Percentiles rank a stretch among this genome's conserved stretches.
phyloP scores from a whole-genome alignment of 1,140 invertebrate species.

The Aphis craccivora region DNA sequence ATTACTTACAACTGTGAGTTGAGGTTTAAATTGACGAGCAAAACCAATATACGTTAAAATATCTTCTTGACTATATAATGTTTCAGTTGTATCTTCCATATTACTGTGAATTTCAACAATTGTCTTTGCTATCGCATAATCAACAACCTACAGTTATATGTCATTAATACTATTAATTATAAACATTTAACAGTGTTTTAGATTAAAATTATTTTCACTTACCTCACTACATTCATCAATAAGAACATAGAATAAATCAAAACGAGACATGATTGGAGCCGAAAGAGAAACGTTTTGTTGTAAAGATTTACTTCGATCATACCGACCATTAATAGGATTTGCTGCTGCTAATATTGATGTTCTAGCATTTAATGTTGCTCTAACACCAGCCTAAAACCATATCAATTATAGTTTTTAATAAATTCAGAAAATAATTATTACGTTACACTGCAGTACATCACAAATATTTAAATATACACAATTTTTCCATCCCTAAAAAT shows the following conservation, averaged over 20 bases:
- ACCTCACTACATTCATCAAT: constrained; percentile 96
- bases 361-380: constrained; percentile 95
- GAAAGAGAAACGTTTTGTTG: constrained; percentile 93
- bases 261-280: constrained; percentile 98
- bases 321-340: constrained; percentile 96
- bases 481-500: no score
- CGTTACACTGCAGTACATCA: no score
- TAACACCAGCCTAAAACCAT: constrained; percentile 82
- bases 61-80: constrained; percentile 84
- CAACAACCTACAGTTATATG: constrained; percentile 59
- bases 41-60: constrained; percentile 95
- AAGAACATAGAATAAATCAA: constrained; percentile 98
- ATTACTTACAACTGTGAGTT: constrained; percentile 73
- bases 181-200: background rate
- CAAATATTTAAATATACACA: no score
- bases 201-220: constrained; percentile 58
- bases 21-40: constrained; percentile 94
- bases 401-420: background rate
- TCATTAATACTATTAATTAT: constrained; percentile 5
- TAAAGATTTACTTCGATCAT: constrained; percentile 92
- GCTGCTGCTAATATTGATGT: constrained; percentile 98
- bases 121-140: constrained; percentile 81
- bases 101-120: constrained; percentile 95
- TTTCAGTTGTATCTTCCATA: constrained; percentile 75
- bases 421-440: background rate